These are phyloP conservation scores for Phrynocephalus guinanensis DNA, from an alignment of 2,797 vertebrate genomes.

Conservation along the genomic window DNA sequence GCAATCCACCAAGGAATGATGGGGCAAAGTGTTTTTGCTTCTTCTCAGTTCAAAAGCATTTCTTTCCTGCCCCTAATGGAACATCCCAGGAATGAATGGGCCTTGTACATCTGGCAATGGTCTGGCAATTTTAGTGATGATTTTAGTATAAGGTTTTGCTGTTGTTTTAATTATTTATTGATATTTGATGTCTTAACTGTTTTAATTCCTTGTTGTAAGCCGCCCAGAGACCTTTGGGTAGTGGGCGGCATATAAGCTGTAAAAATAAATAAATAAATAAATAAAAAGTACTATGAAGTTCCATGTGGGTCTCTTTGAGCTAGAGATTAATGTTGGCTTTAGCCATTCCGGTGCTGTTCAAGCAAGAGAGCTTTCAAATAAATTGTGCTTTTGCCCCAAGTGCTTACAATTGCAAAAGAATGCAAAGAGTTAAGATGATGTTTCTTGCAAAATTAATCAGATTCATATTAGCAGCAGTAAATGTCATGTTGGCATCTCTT, in stretches of 20 bases:
- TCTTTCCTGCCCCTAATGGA: slow-evolving; percentile 1
- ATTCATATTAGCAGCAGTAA: slow-evolving; percentile 92
- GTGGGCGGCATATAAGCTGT: too few species aligned
- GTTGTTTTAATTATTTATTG: too few species aligned
- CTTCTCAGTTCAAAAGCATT: neutral
- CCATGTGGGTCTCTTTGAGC: neutral
- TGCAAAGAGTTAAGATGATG: slow-evolving; percentile 84
- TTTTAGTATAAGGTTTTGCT: too few species aligned
- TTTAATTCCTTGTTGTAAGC: too few species aligned
- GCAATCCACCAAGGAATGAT: slow-evolving; percentile 28
- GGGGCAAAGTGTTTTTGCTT: neutral
- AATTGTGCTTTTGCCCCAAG: slow-evolving; percentile 33
- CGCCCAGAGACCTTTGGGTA: too few species aligned
- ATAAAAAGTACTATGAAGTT: too few species aligned
- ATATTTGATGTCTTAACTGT: too few species aligned
- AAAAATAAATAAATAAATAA: too few species aligned
- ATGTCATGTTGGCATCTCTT: slow-evolving; percentile 91
- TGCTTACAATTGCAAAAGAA: slow-evolving; percentile 60
- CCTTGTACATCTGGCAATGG: too few species aligned
- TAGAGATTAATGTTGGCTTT: neutral
- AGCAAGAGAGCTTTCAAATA: neutral
- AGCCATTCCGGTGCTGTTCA: neutral
- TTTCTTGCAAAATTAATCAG: slow-evolving; percentile 88
- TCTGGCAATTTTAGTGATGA: too few species aligned
- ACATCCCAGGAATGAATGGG: too few species aligned